Evolutionary conservation across 1,140 invertebrate genomes (phyloP).

Genomic region (Tetragnatha versicolor): DNA sequence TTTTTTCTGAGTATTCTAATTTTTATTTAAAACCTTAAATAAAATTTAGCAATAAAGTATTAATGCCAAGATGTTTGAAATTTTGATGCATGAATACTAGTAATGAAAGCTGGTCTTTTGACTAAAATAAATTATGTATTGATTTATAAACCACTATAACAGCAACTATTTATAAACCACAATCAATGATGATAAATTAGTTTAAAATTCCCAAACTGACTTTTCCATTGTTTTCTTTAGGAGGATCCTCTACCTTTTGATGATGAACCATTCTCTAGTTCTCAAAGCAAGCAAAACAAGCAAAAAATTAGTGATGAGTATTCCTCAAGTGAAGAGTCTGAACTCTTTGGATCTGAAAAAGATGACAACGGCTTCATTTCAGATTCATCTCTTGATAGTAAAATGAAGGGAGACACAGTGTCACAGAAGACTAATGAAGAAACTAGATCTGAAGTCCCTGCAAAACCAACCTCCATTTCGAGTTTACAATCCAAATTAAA

Average conservation of each 20-base stretch:
- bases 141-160: no score
- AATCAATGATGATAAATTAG: no score
- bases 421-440: not conserved
- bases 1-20: no score
- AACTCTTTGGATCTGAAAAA: constrained; percentile 45
- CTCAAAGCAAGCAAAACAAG: not conserved
- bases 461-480: constrained; percentile 11
- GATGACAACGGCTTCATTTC: constrained; percentile 31
- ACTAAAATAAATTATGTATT: no score
- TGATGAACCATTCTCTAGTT: constrained; percentile 20
- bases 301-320: constrained; percentile 25
- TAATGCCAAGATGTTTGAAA: no score
- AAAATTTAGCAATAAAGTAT: no score
- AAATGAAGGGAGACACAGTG: not conserved
- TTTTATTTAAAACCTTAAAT: no score
- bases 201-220: not conserved
- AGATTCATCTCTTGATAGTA: constrained; percentile 34
- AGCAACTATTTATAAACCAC: no score
- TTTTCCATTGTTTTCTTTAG: not conserved
- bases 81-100: no score
- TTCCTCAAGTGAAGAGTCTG: constrained; percentile 49
- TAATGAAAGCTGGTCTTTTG: no score
- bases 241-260: constrained; percentile 38
- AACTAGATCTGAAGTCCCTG: not conserved
- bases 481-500: constrained; percentile 27